These are phyloP conservation scores for Pristis pectinata DNA, from an alignment of 2,797 vertebrate genomes.

Conservation along the genomic window DNA sequence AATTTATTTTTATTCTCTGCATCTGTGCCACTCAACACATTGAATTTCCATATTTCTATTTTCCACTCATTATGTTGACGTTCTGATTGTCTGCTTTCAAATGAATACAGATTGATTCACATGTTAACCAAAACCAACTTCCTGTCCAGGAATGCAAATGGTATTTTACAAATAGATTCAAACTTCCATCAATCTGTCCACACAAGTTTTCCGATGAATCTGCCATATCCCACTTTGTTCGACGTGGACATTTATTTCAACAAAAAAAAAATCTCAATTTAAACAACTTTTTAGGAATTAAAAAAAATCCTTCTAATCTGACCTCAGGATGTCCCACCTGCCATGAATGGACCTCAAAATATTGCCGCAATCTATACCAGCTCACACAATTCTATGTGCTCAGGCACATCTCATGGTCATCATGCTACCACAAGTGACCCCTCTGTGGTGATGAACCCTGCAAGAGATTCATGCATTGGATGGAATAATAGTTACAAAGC, in stretches of 20 bases:
- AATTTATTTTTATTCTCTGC: background rate
- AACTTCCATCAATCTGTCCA: background rate
- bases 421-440: background rate
- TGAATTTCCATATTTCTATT: background rate
- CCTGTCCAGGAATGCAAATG: background rate
- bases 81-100: background rate
- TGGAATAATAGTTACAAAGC: background rate
- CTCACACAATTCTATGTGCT: background rate
- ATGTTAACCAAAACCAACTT: background rate
- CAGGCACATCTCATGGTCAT: no score
- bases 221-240: background rate
- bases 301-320: background rate
- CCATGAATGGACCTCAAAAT: background rate
- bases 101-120: background rate
- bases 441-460: background rate
- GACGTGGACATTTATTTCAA: background rate
- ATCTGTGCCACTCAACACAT: background rate
- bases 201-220: background rate
- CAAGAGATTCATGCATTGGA: background rate
- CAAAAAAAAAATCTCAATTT: background rate
- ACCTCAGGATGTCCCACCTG: background rate
- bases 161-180: background rate
- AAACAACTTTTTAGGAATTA: background rate
- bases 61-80: background rate
- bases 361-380: background rate